Base-by-base conservation (phyloP, 1,140 invertebrate species). In the Mizuhopecten yessoensis region DNA sequence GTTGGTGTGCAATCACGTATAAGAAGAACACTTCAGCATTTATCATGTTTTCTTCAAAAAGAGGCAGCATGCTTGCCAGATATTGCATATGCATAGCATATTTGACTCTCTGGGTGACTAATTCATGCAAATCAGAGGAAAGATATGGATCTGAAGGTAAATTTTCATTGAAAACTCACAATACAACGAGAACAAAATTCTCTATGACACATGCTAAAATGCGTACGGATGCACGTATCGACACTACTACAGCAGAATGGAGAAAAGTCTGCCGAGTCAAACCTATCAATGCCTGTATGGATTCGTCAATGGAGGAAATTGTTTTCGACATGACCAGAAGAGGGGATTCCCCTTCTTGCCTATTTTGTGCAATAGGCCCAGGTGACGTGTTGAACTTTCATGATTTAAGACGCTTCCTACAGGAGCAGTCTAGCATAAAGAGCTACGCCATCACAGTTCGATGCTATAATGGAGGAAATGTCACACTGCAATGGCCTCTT, bases 401-500 rank as follows among this genome's bases (percentile, higher is more conserved):
- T 11, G 57, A 75, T 7, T 75, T 75, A n/a, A 9, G 57, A n/a
- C 9, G 23, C 5, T 75, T 75, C 17, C 2, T 75, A n/a, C 57
- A 75, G 23, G 17, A 75, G 5, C 57, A 75, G n/a, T n/a, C 23
- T 11, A n/a, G n/a, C 0, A 75, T 9, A 7, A n/a, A 29, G 11
- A 75, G 57, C 11, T 75, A 75, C 86, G 86, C 86, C 36, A 34
- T 87, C 0, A 87, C 20, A 1, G 23, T 87, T 15, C 34, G 34
- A 11, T 87, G 86, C 34, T 7, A 11, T 15, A 34, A 87, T 13
- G 36, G 34, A 33, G 90, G 90, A 9, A 88, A 87, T 3, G 34
- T 88, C 10, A 34, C 33, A 23, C 45, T 90, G n/a, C 90, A 86
- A 29, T 90, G 90, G 90, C 90, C 90, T 20, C 34, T 90, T 36